Evolutionary conservation across 92 coral and sea anemone species (phyloP).

Genomic region (Bergia sp.): DNA sequence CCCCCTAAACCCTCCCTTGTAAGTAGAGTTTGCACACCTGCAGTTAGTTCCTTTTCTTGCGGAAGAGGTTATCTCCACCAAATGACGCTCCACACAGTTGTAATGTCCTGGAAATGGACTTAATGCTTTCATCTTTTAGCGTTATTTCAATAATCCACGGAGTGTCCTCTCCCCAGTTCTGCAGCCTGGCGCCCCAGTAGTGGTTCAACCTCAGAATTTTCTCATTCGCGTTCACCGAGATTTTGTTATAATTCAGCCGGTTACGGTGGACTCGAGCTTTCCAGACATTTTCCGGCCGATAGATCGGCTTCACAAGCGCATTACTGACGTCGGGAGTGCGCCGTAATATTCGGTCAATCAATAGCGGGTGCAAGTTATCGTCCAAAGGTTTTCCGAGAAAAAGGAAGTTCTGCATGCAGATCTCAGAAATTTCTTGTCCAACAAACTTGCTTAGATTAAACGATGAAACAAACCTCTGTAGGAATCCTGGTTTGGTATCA

Average conservation of each 20-base stretch:
- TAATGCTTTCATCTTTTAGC: conserved; percentile 22
- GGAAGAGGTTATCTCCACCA: conserved; percentile 24
- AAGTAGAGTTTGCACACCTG: background rate
- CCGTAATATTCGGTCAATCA: conserved; percentile 52
- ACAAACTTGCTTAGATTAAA: conserved; percentile 1
- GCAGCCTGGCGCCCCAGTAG: conserved; percentile 62
- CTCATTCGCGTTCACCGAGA: conserved; percentile 36
- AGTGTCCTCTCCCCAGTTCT: conserved; percentile 64
- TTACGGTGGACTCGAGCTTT: conserved; percentile 50
- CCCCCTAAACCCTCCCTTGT: background rate
- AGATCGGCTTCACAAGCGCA: conserved; percentile 49
- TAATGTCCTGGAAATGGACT: conserved; percentile 11
- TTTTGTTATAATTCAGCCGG: conserved; percentile 6
- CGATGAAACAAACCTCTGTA: conserved; percentile 21
- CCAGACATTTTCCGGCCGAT: conserved; percentile 34
- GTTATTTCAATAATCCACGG: conserved; percentile 37
- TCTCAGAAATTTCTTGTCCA: conserved; percentile 38
- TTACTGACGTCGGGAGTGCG: conserved; percentile 44
- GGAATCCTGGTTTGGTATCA: conserved; percentile 31
- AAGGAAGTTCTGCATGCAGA: conserved; percentile 47
- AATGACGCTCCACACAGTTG: conserved; percentile 38
- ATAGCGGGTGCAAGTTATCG: conserved; percentile 37
- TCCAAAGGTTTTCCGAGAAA: conserved; percentile 58
- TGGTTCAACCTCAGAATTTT: conserved; percentile 41
- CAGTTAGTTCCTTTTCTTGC: conserved; percentile 37